A percentile compares a stretch with the other conserved stretches of the same genome.
Conservation (phyloP, 1,140 invertebrate genomes). For the Drusus annulatus region DNA sequence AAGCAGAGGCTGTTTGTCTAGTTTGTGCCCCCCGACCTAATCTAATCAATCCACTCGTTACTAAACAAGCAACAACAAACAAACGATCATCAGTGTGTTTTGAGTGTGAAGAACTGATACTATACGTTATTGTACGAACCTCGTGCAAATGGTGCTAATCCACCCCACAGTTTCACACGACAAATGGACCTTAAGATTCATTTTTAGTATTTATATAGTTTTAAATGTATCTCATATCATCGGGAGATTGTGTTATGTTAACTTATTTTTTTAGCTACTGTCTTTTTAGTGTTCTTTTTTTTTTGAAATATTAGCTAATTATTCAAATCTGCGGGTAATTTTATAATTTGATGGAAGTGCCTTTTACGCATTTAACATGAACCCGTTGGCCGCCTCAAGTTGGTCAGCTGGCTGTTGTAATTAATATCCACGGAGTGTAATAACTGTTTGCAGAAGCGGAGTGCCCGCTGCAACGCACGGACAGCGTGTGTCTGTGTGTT, state of each 20-base stretch:
- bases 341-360: slow-evolving; percentile 58
- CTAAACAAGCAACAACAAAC: slow-evolving; percentile 56
- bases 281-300: slow-evolving; percentile 51
- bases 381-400: slow-evolving; percentile 36
- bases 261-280: slow-evolving; percentile 58
- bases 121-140: slow-evolving; percentile 50
- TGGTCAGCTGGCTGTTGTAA: slow-evolving; percentile 30
- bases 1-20: slow-evolving; percentile 64
- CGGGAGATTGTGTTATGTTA: slow-evolving; percentile 56
- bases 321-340: slow-evolving; percentile 53
- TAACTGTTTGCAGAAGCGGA: slow-evolving; percentile 48
- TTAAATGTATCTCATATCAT: slow-evolving; percentile 58
- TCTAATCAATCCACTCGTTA: slow-evolving; percentile 44
- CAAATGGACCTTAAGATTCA: slow-evolving; percentile 57
- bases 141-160: slow-evolving; percentile 60
- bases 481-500: too few species aligned
- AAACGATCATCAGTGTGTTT: slow-evolving; percentile 58
- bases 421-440: background rate
- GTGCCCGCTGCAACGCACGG: slow-evolving; percentile 8
- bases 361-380: slow-evolving; percentile 58
- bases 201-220: slow-evolving; percentile 59
- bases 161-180: slow-evolving; percentile 56
- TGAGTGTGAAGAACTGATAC: slow-evolving; percentile 59
- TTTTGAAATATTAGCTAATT: slow-evolving; percentile 51
- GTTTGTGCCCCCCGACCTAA: slow-evolving; percentile 56